Percentiles rank a stretch among this genome's conserved stretches.
These are phyloP conservation scores for Pocillopora meandrina DNA, from an alignment of 92 coral and sea anemone species.

Conservation along the genomic window DNA sequence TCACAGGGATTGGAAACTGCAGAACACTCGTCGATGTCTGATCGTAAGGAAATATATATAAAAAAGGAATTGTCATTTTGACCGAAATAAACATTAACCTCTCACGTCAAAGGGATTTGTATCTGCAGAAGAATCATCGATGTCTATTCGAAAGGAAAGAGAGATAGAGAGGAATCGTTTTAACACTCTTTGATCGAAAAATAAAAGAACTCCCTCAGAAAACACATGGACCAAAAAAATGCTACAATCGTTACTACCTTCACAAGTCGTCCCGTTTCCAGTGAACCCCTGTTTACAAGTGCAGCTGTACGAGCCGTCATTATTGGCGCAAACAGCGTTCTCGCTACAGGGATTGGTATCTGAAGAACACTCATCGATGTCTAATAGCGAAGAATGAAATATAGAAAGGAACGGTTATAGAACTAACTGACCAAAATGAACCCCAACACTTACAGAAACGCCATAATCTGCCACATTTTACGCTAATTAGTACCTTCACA, in stretches of 20 bases:
- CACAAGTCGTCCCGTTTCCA: too few species aligned
- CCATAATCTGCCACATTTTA: too few species aligned
- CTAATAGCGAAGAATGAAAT: neutral
- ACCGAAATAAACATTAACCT: too few species aligned
- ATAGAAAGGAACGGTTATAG: neutral
- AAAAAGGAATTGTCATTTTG: neutral
- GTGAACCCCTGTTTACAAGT: conserved; percentile 54
- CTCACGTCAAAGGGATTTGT: conserved; percentile 36
- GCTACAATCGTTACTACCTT: too few species aligned
- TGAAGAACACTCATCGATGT: neutral
- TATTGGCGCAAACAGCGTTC: too few species aligned
- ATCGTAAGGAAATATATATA: neutral
- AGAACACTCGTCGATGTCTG: conserved; percentile 63
- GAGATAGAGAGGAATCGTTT: too few species aligned
- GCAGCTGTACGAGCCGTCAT: too few species aligned
- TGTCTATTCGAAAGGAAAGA: conserved; percentile 14
- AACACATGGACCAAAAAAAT: too few species aligned
- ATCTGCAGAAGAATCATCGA: conserved; percentile 47
- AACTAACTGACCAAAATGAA: neutral
- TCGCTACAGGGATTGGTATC: too few species aligned
- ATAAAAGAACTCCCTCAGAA: too few species aligned
- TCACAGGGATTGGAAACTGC: conserved; percentile 30
- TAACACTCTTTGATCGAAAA: too few species aligned
- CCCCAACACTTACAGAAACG: too few species aligned
- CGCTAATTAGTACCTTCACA: neutral